Evolutionary conservation across 1,140 invertebrate species (phyloP).

Genomic region (Arctopsyche grandis): DNA sequence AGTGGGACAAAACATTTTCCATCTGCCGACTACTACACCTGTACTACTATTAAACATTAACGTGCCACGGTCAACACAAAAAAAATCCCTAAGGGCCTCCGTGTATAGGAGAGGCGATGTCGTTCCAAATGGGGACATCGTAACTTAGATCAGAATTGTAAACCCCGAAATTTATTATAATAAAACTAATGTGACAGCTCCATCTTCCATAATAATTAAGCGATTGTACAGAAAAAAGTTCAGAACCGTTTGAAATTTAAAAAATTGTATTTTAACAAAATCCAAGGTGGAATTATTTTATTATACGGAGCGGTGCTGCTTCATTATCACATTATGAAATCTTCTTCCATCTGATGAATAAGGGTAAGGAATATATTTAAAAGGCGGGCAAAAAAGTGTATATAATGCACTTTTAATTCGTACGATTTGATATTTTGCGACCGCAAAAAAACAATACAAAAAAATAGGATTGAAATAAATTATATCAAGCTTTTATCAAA

Average conservation of each 20-base stretch:
- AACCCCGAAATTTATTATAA: conserved; percentile 6
- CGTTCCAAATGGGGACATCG: not conserved
- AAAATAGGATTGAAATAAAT: too few species aligned
- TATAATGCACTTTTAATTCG: too few species aligned
- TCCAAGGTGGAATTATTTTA: not conserved
- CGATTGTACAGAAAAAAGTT: not conserved
- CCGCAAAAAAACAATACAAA: too few species aligned
- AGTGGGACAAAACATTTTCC: conserved; percentile 36
- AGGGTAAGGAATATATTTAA: too few species aligned
- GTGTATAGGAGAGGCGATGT: conserved; percentile 37
- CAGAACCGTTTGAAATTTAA: not conserved
- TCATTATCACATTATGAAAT: too few species aligned
- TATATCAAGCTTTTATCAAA: too few species aligned
- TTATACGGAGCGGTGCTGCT: not conserved
- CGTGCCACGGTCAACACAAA: not conserved
- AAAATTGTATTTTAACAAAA: not conserved
- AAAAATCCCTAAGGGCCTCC: conserved; percentile 14
- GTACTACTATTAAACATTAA: conserved; percentile 45
- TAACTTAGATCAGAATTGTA: not conserved
- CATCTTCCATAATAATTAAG: not conserved
- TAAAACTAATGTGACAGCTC: not conserved
- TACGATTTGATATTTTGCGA: too few species aligned
- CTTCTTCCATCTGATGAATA: too few species aligned
- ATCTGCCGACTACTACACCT: conserved; percentile 50
- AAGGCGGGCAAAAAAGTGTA: too few species aligned